Base-by-base conservation (phyloP, 2,113 vertebrate genomes). In the Copsychus sechellarum region DNA sequence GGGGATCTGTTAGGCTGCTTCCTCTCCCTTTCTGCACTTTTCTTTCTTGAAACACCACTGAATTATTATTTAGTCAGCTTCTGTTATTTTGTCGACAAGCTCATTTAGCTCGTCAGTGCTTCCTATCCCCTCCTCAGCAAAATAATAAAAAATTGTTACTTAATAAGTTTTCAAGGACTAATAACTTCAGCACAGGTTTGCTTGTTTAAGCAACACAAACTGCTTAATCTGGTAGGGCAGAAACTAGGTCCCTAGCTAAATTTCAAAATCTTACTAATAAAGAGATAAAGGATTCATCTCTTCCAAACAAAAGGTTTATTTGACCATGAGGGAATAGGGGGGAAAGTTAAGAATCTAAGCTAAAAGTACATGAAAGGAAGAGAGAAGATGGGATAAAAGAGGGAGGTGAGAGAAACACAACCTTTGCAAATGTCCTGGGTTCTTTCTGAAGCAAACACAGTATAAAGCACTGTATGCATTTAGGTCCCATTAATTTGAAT, bases 301-400 rank as follows among this genome's bases (percentile, higher is more conserved):
- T 76, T 74, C 82, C 43, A 92, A 81, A 86, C 16, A 78, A 79
- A 93, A 92, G 33, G 34, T 42, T 95, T 92, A 33, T 95, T 86
- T 90, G 58, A 77, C 54, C 84, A 69, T 28, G 29, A 85, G 78
- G 70, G 86, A 92, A 89, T 82, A 54, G 8, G 80, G 20, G 23
- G 31, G 25, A 86, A 62, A 64, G 14, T 60, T 47, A 84, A 81
- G 45, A 91, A 93, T 86, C 78, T 92, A 89, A 91, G 77, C 19
- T 69, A 76, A 93, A 93, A 14, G 12, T 64, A 92, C 43, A 91
- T 92, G 56, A 96, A 94, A 96, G 61, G 53, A 90, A 69, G 19
- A 40, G 9, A 80, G 80, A 87, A 79, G 40, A 67, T 43, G 29
- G 65, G 65, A 92, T 47, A 84, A 57, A 83, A 83, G 60, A 86